Conservation (phyloP, 1,140 invertebrate genomes). For the Pseudachorutes palmiensis region DNA sequence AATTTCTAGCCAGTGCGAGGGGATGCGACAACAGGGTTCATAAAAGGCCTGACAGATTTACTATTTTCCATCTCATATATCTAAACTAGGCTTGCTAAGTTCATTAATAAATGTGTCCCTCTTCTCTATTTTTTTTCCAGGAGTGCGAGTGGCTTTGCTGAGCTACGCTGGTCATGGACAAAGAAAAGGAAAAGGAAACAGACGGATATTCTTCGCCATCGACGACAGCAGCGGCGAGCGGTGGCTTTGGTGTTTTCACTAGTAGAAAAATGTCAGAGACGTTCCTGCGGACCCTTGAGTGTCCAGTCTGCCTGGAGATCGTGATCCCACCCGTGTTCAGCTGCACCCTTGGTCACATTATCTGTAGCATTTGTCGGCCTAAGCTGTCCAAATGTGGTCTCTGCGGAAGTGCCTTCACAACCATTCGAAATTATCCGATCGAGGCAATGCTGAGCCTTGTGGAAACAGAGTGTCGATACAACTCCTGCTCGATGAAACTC, state of each 20-base stretch:
- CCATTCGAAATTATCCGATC: slow-evolving; percentile 8
- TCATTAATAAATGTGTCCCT: too few relatives aligned
- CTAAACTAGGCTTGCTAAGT: too few relatives aligned
- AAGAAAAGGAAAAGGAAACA: too few relatives aligned
- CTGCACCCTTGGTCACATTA: slow-evolving; percentile 4
- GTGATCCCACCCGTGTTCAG: not conserved
- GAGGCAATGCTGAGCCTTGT: slow-evolving; percentile 2
- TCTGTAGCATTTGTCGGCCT: slow-evolving; percentile 3
- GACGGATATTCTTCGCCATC: not conserved
- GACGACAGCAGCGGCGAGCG: not conserved
- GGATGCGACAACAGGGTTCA: too few relatives aligned
- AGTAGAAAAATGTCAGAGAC: slow-evolving; percentile 4
- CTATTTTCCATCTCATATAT: too few relatives aligned
- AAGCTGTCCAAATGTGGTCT: slow-evolving; percentile 3
- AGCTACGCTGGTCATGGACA: too few relatives aligned
- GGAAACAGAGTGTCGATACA: slow-evolving; percentile 4
- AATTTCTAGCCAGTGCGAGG: too few relatives aligned
- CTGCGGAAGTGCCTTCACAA: slow-evolving; percentile 2
- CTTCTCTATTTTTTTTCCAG: too few relatives aligned
- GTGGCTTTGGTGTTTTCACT: not conserved
- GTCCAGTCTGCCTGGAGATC: slow-evolving; percentile 13
- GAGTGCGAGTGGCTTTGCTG: too few relatives aligned
- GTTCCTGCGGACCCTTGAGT: slow-evolving; percentile 5
- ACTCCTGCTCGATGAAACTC: not conserved
- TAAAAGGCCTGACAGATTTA: too few relatives aligned